Evolutionary conservation across 2,797 vertebrate genomes (phyloP), one percentile per base, ranked within the genome.

Genomic region (Nothura maculosa): DNA sequence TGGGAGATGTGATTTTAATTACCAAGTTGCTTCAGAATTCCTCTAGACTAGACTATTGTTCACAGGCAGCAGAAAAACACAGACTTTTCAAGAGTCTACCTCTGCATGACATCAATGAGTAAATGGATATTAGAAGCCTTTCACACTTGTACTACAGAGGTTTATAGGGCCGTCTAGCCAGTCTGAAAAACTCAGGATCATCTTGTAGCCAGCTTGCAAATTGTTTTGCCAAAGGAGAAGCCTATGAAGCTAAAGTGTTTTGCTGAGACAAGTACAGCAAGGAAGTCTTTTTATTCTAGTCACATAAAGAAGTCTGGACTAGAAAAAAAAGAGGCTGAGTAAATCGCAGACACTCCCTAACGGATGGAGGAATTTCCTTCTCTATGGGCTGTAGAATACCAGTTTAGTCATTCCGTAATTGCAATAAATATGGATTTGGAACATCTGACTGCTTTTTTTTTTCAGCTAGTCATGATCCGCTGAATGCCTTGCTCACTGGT

Each of bases 301-400:
- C 79, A 72, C 40, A 92, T 68, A 75, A 85, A 92, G 84, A 90
- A 57, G 5, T 82, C 57, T 78, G n/a, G 54, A 79, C 12, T 9
- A 76, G 34, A 81, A 43, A 43, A 85, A 85, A 60, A 57, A 25
- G 1, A 79, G 30, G 18, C n/a, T 70, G 85, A 36, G 36, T 67
- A 88, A 91, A 34, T 79, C 83, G 85, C 52, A 92, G 90, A 81
- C 72, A 86, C 72, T 92, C 87, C 75, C 83, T 94, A 92, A 90
- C 1, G 1, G 78, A 91, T 86, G 62, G 70, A 92, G 74, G 67
- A 76, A 95, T 96, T 94, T 86, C 77, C 54, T 88, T 86, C 82
- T 86, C 75, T 61, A 18, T 61, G 48, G 81, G 45, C 68, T 90
- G 68, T 77, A 54, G 77, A 86, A 86, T 87, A 92, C 72, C 78